phyloP scores from a whole-genome alignment of 1,140 invertebrate species.

The Lamellibrachia luymesi region DNA sequence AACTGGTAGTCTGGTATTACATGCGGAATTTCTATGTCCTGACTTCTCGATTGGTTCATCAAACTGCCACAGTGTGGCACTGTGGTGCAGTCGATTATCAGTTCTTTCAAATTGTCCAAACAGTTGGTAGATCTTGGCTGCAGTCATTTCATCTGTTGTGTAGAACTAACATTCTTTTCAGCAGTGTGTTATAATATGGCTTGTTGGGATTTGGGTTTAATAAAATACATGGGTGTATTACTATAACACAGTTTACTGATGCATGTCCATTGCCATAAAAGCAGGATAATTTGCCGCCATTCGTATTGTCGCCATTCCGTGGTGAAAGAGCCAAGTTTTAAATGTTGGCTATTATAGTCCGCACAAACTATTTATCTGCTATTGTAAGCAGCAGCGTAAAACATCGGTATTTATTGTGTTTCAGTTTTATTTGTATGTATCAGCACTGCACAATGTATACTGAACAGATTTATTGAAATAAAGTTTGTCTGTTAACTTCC shows the following conservation, averaged over 20 bases:
- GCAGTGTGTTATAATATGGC: neutral
- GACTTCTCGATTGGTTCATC: neutral
- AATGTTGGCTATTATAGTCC: neutral
- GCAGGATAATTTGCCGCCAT: neutral
- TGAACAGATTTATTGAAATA: neutral
- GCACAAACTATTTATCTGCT: neutral
- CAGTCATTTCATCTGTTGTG: neutral
- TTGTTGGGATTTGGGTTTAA: neutral
- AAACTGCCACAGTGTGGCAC: neutral
- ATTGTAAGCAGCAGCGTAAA: neutral
- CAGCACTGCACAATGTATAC: neutral
- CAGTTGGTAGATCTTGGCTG: neutral
- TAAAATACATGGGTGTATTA: neutral
- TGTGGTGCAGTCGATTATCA: neutral
- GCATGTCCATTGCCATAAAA: neutral
- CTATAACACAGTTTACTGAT: neutral
- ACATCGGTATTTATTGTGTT: neutral
- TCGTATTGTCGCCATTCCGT: neutral
- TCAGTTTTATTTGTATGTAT: neutral
- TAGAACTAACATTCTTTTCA: neutral
- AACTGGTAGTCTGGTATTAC: neutral
- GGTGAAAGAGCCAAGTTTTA: neutral
- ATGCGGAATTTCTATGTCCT: neutral
- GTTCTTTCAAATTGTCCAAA: neutral
- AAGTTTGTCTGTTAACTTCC: neutral